Base-by-base conservation (phyloP, 2,797 vertebrate genomes). In the Halcyon chelicuti region DNA sequence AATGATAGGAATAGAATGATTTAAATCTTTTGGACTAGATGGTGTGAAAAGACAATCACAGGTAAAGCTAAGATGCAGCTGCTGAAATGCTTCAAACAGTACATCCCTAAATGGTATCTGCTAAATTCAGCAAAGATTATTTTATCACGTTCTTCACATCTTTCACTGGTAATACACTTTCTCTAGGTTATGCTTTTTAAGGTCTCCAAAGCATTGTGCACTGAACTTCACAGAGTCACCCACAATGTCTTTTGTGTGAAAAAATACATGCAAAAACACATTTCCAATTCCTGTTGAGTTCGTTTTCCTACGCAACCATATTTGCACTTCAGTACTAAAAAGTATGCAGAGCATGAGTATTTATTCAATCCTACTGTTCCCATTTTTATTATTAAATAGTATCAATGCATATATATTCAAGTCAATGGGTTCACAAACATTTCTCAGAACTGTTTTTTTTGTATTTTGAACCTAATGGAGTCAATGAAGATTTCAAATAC, bases 241-340 rank as follows among this genome's bases (percentile, higher is more conserved):
- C 26, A 84, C 51, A 35, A 29, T 4, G 4, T 76, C 22, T 28
- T 66, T 29, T 70, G n/a, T 35, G 35, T 67, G 74, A 86, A 92
- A 79, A 79, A 10, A 29, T 0, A 42, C 12, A 25, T 0, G 0
- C 2, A 47, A 26, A 83, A 84, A 77, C 31, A 78, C 63, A 39
- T 81, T 80, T 70, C 58, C 81, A 31, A 62, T 61, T 91, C 62
- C 16, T 46, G 4, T 3, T 31, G 62, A 57, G 18, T 71, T 61
- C 11, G 1, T 40, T 54, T 61, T 83, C 42, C 47, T 39, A 52
- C 9, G 76, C 0, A 1, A 55, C 14, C 35, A 71, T 39, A 49
- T 40, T 83, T 73, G 28, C 5, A 15, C 14, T 22, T 33, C 26
- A 19, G 7, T 28, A 66, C 40, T 57, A n/a, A 70, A 72, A 87